Evolutionary conservation across 2,113 vertebrate genomes (phyloP).

Genomic region (Melanostigma gelatinosum): DNA sequence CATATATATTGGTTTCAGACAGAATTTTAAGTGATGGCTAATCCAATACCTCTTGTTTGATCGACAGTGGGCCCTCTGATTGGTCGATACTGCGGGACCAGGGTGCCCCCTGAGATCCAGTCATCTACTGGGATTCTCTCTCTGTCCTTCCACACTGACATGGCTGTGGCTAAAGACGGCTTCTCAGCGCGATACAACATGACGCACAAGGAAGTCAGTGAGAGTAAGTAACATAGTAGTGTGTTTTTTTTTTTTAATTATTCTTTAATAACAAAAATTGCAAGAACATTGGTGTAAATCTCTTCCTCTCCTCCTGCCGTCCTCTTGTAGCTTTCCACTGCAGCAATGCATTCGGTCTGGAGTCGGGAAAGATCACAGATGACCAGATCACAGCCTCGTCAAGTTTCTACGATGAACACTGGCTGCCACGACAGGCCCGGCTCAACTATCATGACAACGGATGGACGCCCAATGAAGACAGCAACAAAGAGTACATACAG

Average conservation of each 20-base stretch:
- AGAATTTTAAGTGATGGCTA: not conserved
- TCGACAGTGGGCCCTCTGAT: slow-evolving; percentile 94
- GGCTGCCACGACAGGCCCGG: slow-evolving; percentile 93
- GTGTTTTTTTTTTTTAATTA: not conserved
- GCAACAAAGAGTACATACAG: slow-evolving; percentile 96
- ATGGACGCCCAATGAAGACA: slow-evolving; percentile 96
- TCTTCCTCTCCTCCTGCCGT: not conserved
- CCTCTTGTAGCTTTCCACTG: slow-evolving; percentile 90
- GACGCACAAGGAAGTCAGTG: slow-evolving; percentile 90
- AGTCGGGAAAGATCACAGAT: slow-evolving; percentile 93
- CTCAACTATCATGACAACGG: slow-evolving; percentile 95
- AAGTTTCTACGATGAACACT: slow-evolving; percentile 88
- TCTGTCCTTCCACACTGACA: slow-evolving; percentile 95
- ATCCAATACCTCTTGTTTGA: slow-evolving; percentile 23
- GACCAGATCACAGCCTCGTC: slow-evolving; percentile 96
- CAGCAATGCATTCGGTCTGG: slow-evolving; percentile 93
- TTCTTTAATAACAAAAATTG: not conserved
- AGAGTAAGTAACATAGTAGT: slow-evolving; percentile 88
- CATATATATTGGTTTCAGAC: no score
- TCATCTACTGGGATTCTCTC: slow-evolving; percentile 95
- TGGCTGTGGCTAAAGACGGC: slow-evolving; percentile 97
- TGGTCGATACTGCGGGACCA: slow-evolving; percentile 95
- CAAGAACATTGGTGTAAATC: not conserved
- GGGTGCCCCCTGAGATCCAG: slow-evolving; percentile 92
- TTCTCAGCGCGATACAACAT: slow-evolving; percentile 97